Base-by-base conservation (phyloP, 2,113 vertebrate species). In the Thomomys bottae region DNA sequence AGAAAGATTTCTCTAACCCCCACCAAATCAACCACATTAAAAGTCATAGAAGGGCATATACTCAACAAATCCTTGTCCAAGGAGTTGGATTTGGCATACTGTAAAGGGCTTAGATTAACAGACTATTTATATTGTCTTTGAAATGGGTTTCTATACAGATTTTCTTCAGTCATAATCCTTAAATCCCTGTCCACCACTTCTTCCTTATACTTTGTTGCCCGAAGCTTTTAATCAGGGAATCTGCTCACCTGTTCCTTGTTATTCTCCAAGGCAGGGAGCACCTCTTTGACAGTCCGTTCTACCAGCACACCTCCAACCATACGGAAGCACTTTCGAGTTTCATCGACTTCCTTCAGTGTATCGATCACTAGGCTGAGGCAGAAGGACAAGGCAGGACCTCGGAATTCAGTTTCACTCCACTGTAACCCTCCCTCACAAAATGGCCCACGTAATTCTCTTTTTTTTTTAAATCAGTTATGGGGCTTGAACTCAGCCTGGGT, bases 251-350 rank as follows among this genome's bases (percentile, higher is more conserved):
- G 98, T 94, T 99, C 99, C 95, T 98, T 99, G 86, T 99, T 99
- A 95, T 86, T 98, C 97, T 99, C 98, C 93, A 99, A 83, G 0
- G 99, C 99, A 0, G 99, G 99, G 68, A 99, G 97, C 81, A 99
- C 99, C 91, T 99, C 99, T 96, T 98, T 99, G 57, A 99, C 99
- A 0, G 99, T 99, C 75, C 99, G 97, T 94, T 99, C 99, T 94
- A 99, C 98, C 94, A 99, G 94, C 20, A 99, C 98, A 0, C 99
- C 99, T 0, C 99, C 99, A 0, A 99, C 98, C 92, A 99, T 98
- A 61, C 99, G 98, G 95, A 97, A 99, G 95, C 99, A 99, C 90
- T 98, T 98, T 36, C 99, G 97, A 0, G 98, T 98, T 7, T 98
- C 97, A 28, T 99, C 99, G 28, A 99, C 99, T 1, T 99, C 99